Percentiles rank a stretch among this genome's conserved stretches.
phyloP scores from a whole-genome alignment of 2,113 vertebrate species.

The Willisornis vidua region DNA sequence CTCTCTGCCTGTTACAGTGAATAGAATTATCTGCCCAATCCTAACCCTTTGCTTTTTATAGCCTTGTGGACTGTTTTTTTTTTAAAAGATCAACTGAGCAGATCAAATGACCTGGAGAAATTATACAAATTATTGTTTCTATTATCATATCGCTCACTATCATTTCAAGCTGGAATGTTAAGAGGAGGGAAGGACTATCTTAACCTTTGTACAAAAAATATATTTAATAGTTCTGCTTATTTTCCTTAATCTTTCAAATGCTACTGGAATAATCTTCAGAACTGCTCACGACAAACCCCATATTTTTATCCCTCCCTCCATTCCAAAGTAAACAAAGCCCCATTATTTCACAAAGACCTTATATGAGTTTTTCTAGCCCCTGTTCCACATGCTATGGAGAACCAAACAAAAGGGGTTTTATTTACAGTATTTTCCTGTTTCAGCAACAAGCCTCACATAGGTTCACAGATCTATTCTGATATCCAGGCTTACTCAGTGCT shows the following conservation, averaged over 20 bases:
- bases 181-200: background rate
- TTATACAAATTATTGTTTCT: background rate
- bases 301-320: background rate
- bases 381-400: background rate
- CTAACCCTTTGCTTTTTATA: background rate
- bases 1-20: background rate
- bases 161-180: background rate
- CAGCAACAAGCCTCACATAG: background rate
- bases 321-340: background rate
- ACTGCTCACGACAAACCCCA: background rate
- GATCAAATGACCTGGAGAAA: background rate
- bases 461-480: background rate
- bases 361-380: background rate
- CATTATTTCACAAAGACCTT: background rate
- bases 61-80: background rate
- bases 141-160: background rate
- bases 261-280: background rate
- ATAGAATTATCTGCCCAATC: background rate
- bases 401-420: background rate
- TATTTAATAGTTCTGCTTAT: background rate
- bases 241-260: background rate
- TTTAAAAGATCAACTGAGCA: background rate
- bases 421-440: background rate
- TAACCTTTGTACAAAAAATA: background rate
- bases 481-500: background rate